phyloP scores from a whole-genome alignment of 2,797 vertebrate genomes.

The Delichon dasypus region DNA sequence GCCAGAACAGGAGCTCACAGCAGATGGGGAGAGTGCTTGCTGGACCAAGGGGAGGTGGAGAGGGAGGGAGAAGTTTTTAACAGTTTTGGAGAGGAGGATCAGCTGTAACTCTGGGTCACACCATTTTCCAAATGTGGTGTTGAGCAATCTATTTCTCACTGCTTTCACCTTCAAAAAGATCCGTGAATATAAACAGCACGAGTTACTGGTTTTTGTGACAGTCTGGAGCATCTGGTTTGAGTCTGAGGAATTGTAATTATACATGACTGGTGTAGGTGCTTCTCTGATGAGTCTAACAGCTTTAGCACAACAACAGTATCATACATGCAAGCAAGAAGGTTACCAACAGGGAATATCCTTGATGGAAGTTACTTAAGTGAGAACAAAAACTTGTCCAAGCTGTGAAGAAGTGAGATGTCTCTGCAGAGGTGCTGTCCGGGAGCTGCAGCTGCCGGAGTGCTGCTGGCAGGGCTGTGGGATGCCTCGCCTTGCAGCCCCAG shows the following conservation, averaged over 20 bases:
- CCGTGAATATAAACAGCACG: not conserved
- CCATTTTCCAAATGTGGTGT: not conserved
- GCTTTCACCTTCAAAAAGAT: not conserved
- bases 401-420: not conserved
- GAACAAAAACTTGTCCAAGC: not conserved
- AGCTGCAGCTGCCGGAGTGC: not conserved
- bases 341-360: not conserved
- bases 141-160: not conserved
- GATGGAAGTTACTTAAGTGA: not conserved
- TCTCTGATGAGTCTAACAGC: not conserved
- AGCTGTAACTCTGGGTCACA: not conserved
- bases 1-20: not conserved
- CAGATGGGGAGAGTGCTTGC: not conserved
- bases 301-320: not conserved
- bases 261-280: not conserved
- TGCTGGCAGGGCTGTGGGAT: not conserved
- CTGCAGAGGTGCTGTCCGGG: not conserved
- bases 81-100: not conserved
- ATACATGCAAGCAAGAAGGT: not conserved
- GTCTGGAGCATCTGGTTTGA: not conserved
- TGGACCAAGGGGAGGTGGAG: not conserved
- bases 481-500: not conserved
- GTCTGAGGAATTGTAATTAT: not conserved
- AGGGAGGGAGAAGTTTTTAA: not conserved
- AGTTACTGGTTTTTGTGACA: not conserved